phyloP scores from a whole-genome alignment of 2,888 invertebrate genomes.

The Elmis aenea region DNA sequence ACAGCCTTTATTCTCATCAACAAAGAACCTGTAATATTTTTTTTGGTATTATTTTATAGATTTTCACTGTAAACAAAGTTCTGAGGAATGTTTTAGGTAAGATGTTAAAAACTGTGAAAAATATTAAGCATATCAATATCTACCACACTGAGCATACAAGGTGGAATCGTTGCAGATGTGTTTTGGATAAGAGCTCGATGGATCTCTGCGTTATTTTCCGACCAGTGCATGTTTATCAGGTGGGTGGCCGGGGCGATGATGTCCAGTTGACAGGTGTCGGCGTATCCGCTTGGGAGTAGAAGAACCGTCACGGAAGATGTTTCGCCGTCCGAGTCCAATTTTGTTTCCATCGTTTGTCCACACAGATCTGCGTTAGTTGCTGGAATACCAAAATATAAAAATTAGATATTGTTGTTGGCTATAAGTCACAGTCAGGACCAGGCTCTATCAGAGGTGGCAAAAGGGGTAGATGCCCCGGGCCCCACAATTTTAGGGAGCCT shows the following conservation, averaged over 20 bases:
- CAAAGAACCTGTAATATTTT: conserved; percentile 3
- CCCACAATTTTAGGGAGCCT: no score
- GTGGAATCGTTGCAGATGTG: conserved; percentile 17
- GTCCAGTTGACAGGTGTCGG: conserved; percentile 27
- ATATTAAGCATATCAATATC: no score
- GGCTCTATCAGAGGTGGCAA: no score
- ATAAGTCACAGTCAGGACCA: no score
- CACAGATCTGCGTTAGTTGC: conserved; percentile 27
- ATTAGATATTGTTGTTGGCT: conserved; percentile 2
- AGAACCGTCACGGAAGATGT: conserved; percentile 27
- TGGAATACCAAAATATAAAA: conserved; percentile 16
- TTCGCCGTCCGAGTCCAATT: conserved; percentile 25
- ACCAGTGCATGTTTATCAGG: conserved; percentile 34
- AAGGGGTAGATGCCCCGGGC: no score
- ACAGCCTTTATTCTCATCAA: no score
- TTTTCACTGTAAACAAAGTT: not conserved
- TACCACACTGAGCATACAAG: conserved; percentile 35
- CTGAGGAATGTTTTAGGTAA: no score
- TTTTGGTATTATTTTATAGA: conserved; percentile 2
- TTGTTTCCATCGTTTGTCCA: conserved; percentile 25
- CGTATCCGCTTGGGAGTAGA: conserved; percentile 23
- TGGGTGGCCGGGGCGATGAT: conserved; percentile 35
- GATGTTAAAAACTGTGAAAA: no score
- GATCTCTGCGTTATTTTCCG: conserved; percentile 18
- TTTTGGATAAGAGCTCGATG: conserved; percentile 14